Percentiles rank a stretch among this genome's conserved stretches.
phyloP scores from a whole-genome alignment of 2,797 vertebrate genomes.

The Apogon hyalosoma region DNA sequence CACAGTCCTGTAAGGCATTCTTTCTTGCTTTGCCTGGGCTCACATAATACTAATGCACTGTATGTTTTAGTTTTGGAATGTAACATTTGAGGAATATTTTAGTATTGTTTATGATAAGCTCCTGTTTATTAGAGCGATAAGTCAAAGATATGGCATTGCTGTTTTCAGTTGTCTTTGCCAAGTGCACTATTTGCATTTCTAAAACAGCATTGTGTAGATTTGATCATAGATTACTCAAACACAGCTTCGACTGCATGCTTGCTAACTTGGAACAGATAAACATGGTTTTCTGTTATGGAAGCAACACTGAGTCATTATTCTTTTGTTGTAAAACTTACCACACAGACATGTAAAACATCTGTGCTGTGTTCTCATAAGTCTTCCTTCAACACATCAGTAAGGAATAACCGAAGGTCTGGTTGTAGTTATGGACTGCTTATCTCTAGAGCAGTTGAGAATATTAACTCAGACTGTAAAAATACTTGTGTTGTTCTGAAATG shows the following conservation, averaged over 20 bases:
- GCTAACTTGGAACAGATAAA: conserved; percentile 6
- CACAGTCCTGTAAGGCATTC: conserved; percentile 1
- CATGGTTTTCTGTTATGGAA: conserved; percentile 3
- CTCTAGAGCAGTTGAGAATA: neutral
- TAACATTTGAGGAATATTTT: neutral
- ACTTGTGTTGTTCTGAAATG: conserved; percentile 4
- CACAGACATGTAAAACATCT: neutral
- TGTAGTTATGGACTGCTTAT: neutral
- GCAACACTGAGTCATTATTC: neutral
- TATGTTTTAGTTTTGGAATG: neutral
- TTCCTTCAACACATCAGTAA: neutral
- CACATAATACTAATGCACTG: neutral
- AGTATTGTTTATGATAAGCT: neutral
- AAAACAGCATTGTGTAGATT: neutral
- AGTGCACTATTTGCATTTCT: too few species aligned
- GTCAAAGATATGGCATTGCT: neutral
- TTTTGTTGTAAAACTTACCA: neutral
- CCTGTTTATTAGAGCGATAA: neutral
- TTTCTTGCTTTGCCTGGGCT: conserved; percentile 1
- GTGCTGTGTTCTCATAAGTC: neutral
- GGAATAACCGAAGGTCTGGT: neutral
- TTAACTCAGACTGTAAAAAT: neutral
- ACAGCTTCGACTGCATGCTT: neutral
- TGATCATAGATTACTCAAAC: neutral
- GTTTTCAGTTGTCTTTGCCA: conserved; percentile 4